A percentile compares a stretch with the other conserved stretches of the same genome.
phyloP scores from a whole-genome alignment of 2,113 vertebrate species.

The Macroglossus sobrinus region DNA sequence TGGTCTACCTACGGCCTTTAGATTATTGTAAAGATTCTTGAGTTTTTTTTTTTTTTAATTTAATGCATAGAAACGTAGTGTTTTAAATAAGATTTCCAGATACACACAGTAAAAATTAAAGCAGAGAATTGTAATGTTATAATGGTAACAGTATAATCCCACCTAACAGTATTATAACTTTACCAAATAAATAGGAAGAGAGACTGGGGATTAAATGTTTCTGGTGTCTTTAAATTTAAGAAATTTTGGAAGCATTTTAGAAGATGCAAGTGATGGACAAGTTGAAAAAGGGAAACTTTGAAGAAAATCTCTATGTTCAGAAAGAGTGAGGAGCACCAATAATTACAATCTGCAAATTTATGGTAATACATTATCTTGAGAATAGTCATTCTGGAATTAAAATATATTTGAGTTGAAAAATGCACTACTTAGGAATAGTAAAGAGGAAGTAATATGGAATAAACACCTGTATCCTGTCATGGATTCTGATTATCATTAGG shows the following conservation, averaged over 20 bases:
- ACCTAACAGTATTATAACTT: neutral
- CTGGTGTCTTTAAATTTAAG: neutral
- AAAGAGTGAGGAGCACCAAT: neutral
- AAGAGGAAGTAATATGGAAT: neutral
- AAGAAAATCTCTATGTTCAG: neutral
- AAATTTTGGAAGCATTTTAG: neutral
- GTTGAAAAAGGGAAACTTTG: neutral
- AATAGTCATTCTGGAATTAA: neutral
- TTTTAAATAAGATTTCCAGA: neutral
- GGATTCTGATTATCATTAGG: neutral
- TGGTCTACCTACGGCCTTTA: neutral
- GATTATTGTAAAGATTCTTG: neutral
- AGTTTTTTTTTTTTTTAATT: neutral
- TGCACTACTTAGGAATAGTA: neutral
- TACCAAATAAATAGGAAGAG: neutral
- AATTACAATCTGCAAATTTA: neutral
- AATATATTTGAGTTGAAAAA: neutral
- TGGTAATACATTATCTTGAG: neutral
- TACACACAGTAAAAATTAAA: neutral
- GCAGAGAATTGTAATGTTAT: neutral
- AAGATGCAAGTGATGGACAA: neutral
- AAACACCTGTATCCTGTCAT: accelerated
- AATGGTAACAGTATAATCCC: neutral
- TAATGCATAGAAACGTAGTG: neutral
- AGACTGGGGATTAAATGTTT: neutral